Conservation (phyloP, 2,797 vertebrate species). For the Poecilia picta region DNA sequence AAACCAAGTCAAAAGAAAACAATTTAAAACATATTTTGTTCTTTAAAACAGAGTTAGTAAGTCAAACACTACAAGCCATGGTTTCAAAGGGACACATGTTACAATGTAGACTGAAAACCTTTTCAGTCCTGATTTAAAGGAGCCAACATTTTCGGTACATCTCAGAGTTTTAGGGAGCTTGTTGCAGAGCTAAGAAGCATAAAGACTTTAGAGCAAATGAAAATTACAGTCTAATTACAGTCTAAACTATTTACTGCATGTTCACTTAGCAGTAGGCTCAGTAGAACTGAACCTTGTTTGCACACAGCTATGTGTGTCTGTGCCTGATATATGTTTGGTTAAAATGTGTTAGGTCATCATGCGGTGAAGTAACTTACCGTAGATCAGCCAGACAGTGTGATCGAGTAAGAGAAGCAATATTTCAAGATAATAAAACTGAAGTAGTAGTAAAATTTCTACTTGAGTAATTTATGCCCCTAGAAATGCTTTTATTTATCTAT, state of each 20-base stretch:
- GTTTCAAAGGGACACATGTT: not conserved
- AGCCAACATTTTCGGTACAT: not conserved
- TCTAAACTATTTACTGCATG: not conserved
- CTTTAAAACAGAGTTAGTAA: not conserved
- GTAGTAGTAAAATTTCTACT: not conserved
- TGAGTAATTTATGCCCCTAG: not conserved
- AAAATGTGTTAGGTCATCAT: not conserved
- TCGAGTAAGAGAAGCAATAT: not conserved
- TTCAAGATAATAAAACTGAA: not conserved
- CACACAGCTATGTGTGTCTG: not conserved
- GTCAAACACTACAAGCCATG: not conserved
- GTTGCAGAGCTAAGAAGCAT: not conserved
- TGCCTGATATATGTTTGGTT: not conserved
- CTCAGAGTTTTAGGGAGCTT: not conserved
- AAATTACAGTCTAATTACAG: not conserved
- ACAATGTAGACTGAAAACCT: not conserved
- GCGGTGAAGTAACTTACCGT: not conserved
- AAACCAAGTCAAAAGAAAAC: not conserved
- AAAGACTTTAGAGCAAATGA: not conserved
- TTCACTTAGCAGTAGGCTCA: not conserved
- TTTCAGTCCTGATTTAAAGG: not conserved
- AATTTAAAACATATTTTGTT: not conserved
- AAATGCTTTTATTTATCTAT: not conserved
- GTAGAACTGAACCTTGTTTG: not conserved
- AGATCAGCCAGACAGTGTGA: not conserved